Evolutionary conservation across 2,888 invertebrate genomes (phyloP), one percentile per base, ranked within the genome.

Genomic region (Tipula helvola): DNA sequence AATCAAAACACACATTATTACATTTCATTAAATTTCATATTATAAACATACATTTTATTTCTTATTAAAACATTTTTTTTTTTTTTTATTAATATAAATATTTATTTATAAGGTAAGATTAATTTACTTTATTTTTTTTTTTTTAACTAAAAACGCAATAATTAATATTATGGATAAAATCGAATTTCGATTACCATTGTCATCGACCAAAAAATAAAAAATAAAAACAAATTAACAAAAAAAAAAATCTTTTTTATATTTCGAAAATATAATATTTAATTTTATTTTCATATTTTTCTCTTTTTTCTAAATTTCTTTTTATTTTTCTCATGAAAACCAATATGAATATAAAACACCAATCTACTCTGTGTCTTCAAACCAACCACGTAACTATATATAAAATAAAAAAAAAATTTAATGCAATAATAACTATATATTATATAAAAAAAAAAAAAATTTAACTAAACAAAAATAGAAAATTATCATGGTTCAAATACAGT

Each of bases 401-500:
- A 52, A 52, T 52, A 52, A 71, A 28, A 10, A 71, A 71, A 71
- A 18, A 71, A 71, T 28, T 18, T 71, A 71, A 28, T 71, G 71
- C 71, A 18, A 71, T 71, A 28, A 71, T 28, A 28, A 71, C 28
- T 71, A 71, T 71, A 71, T 28, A 16, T 71, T 28, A 52, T 71
- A 71, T 71, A 71, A 28, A 71, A 28, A 28, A 28, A 28, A 28
- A 28, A 28, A 28, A 28, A 1, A 28, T 39, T 39, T 71, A 71
- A 71, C 28, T 28, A 39, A 84, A 39, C 36, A 13, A 84, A 84
- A 84, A 93, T 95, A 97, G 97, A 96, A 95, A 97, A 97, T 95
- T 96, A 97, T 95, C 97, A 97, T 95, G 97, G 97, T 94, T 97
- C 97, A 93, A 97, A 97, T 95, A 97, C 97, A 94, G 96, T 97